Evolutionary conservation across 1,140 invertebrate species (phyloP).

Genomic region (Brachionus plicatilis): DNA sequence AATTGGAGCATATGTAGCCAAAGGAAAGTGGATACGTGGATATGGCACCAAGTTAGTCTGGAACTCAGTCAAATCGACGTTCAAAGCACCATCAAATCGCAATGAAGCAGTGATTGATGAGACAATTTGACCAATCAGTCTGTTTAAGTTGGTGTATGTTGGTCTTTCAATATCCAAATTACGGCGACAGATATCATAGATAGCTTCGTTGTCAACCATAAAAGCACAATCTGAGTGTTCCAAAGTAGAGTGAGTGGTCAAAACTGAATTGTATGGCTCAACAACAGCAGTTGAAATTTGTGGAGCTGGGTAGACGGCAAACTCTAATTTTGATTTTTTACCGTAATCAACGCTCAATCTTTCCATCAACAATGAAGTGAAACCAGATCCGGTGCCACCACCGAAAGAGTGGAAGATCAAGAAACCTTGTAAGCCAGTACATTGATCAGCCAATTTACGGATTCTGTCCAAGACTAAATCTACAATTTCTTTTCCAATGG

Average conservation of each 20-base stretch:
- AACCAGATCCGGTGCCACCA: conserved; percentile 78
- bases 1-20: conserved; percentile 51
- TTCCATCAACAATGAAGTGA: conserved; percentile 81
- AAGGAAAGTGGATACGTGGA: conserved; percentile 52
- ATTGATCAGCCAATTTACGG: conserved; percentile 75
- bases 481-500: conserved; percentile 80
- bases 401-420: conserved; percentile 57
- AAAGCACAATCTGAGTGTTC: conserved; percentile 57
- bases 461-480: conserved; percentile 73
- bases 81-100: conserved; percentile 68
- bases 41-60: conserved; percentile 64
- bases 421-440: conserved; percentile 66
- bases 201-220: conserved; percentile 77
- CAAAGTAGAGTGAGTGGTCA: conserved; percentile 57
- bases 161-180: conserved; percentile 80
- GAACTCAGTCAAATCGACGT: conserved; percentile 67
- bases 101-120: conserved; percentile 56
- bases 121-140: conserved; percentile 45
- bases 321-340: conserved; percentile 82
- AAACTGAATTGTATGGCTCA: conserved; percentile 55
- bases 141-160: conserved; percentile 65
- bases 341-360: conserved; percentile 78
- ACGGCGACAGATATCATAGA: conserved; percentile 81
- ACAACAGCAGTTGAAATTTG: conserved; percentile 63
- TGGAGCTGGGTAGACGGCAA: conserved; percentile 80